Percentiles rank a stretch among this genome's conserved stretches.
phyloP scores from a whole-genome alignment of 2,113 vertebrate genomes.

The Osmerus mordax region DNA sequence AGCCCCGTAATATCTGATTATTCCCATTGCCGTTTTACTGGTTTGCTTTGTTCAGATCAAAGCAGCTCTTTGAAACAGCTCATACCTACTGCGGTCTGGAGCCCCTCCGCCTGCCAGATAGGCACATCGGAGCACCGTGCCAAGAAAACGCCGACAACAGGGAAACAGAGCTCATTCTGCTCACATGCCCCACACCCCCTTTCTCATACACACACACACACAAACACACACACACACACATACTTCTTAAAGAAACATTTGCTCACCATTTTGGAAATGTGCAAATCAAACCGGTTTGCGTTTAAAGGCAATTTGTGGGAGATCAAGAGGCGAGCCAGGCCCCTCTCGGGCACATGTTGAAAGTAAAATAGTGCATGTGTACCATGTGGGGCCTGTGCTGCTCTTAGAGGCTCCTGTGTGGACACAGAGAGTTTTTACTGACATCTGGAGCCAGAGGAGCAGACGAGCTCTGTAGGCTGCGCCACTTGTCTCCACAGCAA shows the following conservation, averaged over 20 bases:
- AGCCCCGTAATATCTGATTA: slow-evolving; percentile 69
- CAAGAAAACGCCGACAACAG: slow-evolving; percentile 59
- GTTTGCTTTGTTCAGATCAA: slow-evolving; percentile 73
- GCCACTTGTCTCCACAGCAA: neutral
- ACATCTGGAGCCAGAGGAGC: slow-evolving; percentile 21
- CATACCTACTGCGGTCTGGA: slow-evolving; percentile 56
- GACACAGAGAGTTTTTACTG: slow-evolving; percentile 14
- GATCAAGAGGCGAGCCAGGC: slow-evolving; percentile 18
- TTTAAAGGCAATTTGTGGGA: slow-evolving; percentile 13
- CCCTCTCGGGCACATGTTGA: slow-evolving; percentile 23
- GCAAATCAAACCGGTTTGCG: slow-evolving; percentile 25
- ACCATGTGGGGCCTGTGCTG: slow-evolving; percentile 2
- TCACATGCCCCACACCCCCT: neutral
- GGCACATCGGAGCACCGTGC: slow-evolving; percentile 52
- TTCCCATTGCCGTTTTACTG: slow-evolving; percentile 70
- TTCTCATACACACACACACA: neutral
- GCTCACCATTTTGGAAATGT: slow-evolving; percentile 24
- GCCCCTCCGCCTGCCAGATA: slow-evolving; percentile 52
- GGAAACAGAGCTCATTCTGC: slow-evolving; percentile 50
- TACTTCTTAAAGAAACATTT: slow-evolving; percentile 32
- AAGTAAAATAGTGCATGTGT: slow-evolving; percentile 18
- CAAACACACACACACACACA: slow-evolving; percentile 21
- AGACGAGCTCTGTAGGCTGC: neutral
- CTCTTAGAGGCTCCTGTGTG: slow-evolving; percentile 12
- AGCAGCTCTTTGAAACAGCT: slow-evolving; percentile 66